phyloP scores from a whole-genome alignment of 1,140 invertebrate species.

The Leptonema lineaticorne region DNA sequence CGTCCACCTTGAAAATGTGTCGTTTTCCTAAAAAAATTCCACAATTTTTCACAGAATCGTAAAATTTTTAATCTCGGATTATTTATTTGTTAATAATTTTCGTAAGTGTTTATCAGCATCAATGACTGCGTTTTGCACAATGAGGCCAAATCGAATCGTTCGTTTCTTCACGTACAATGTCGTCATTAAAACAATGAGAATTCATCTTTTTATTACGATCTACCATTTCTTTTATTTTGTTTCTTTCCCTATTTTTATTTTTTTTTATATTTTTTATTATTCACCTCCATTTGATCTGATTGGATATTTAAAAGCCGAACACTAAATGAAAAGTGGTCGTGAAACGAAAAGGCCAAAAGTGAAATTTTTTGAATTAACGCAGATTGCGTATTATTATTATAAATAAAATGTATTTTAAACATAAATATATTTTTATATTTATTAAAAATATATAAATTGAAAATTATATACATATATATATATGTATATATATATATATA shows the following conservation, averaged over 20 bases:
- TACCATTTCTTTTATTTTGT: background rate
- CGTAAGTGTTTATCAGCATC: conserved; percentile 4
- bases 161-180: conserved; percentile 12
- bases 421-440: no score
- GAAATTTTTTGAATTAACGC: no score
- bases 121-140: conserved; percentile 6
- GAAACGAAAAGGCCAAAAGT: background rate
- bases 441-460: no score
- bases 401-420: no score
- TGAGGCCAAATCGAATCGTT: conserved; percentile 4
- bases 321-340: background rate
- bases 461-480: no score
- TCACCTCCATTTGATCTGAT: background rate
- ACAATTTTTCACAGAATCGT: no score
- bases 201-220: conserved; percentile 14
- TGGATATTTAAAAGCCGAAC: background rate
- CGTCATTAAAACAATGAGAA: conserved; percentile 13
- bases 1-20: no score
- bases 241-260: background rate
- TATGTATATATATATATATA: no score
- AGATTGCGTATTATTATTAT: no score
- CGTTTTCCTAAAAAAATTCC: no score
- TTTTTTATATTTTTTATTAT: no score
- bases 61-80: no score
- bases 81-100: conserved; percentile 13